Evolutionary conservation across 2,113 vertebrate genomes (phyloP).

Genomic region (Asarcornis scutulata): DNA sequence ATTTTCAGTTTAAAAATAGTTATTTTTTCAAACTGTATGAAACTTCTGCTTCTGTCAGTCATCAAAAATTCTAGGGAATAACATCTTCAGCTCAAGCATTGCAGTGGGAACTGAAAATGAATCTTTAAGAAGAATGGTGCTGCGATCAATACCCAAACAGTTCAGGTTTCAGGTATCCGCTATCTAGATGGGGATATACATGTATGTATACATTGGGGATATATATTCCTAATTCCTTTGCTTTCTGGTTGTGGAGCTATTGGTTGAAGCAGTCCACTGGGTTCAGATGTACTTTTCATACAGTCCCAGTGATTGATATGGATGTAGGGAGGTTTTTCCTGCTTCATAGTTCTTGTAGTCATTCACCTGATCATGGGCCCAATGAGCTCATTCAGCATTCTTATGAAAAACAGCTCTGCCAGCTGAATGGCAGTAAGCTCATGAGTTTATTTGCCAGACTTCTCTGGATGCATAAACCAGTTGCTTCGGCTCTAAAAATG

Average conservation of each 20-base stretch:
- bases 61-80: background rate
- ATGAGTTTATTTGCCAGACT: background rate
- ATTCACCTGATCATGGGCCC: background rate
- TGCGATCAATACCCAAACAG: background rate
- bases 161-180: background rate
- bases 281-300: background rate
- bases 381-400: background rate
- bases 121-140: background rate
- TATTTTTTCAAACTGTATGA: background rate
- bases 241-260: background rate
- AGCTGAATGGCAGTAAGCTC: conserved; percentile 36
- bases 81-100: background rate
- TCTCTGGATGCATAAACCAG: conserved; percentile 16
- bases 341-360: background rate
- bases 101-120: background rate
- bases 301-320: background rate
- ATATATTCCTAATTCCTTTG: background rate
- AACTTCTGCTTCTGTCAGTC: background rate
- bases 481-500: conserved; percentile 44
- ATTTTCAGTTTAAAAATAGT: background rate
- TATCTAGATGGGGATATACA: background rate
- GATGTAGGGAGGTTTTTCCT: background rate
- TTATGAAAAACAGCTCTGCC: conserved; percentile 15
- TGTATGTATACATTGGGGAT: too few relatives aligned
- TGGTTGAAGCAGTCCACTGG: background rate